A percentile compares a stretch with the other conserved stretches of the same genome.
phyloP scores from a whole-genome alignment of 1,140 invertebrate species.

The Pogonognathellus flavescens region DNA sequence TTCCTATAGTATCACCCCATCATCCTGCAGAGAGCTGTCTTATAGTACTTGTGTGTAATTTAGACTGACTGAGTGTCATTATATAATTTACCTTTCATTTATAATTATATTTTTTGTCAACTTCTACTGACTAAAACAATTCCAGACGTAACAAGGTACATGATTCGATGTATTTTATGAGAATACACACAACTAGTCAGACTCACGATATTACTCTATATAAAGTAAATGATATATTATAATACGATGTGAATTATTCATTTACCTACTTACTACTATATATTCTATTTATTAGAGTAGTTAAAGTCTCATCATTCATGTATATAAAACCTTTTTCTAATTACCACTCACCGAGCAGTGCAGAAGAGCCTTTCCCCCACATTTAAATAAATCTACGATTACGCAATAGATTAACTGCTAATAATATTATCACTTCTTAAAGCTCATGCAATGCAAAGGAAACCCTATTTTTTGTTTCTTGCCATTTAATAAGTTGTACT shows the following conservation, averaged over 20 bases:
- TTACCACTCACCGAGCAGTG: slow-evolving; percentile 22
- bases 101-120: slow-evolving; percentile 45
- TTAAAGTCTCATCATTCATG: slow-evolving; percentile 30
- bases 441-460: slow-evolving; percentile 22
- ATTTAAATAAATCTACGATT: slow-evolving; percentile 42
- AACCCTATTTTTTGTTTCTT: not conserved
- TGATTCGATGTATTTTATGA: too few relatives aligned
- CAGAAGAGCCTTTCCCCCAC: not conserved
- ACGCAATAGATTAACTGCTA: slow-evolving; percentile 30
- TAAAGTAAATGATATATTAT: too few relatives aligned
- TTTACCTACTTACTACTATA: not conserved
- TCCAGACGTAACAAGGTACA: too few relatives aligned
- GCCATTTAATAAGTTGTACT: not conserved
- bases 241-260: not conserved
- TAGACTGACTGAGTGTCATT: slow-evolving; percentile 15
- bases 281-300: not conserved
- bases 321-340: slow-evolving; percentile 30
- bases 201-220: not conserved
- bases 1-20: too few relatives aligned
- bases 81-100: slow-evolving; percentile 24
- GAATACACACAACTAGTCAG: not conserved
- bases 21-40: too few relatives aligned
- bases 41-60: not conserved
- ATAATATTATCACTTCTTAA: slow-evolving; percentile 33
- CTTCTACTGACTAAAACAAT: not conserved